phyloP scores from a whole-genome alignment of 2,888 invertebrate genomes.

The Aquatica leii region DNA sequence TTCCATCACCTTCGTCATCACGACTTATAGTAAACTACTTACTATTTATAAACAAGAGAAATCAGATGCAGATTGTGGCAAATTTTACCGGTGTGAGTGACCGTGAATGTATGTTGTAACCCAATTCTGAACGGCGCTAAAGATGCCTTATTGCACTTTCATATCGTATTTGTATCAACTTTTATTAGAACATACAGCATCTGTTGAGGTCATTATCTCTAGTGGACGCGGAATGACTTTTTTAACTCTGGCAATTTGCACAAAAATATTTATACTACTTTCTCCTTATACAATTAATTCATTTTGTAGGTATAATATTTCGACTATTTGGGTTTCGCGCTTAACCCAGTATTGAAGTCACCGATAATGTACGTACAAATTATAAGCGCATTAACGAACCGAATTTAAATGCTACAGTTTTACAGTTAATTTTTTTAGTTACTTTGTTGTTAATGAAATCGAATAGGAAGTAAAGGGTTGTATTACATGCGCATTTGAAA shows the following conservation, averaged over 20 bases:
- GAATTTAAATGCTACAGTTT: no score
- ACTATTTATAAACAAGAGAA: conserved; percentile 54
- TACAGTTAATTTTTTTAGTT: no score
- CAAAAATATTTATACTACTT: no score
- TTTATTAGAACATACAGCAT: conserved; percentile 28
- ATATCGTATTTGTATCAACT: conserved; percentile 40
- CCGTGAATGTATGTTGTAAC: conserved; percentile 53
- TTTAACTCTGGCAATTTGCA: background rate
- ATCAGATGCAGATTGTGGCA: conserved; percentile 48
- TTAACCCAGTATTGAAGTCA: background rate
- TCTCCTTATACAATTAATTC: no score
- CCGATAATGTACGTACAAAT: background rate
- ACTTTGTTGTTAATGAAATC: no score
- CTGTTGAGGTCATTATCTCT: conserved; percentile 32
- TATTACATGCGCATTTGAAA: conserved; percentile 1
- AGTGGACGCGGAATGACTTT: conserved; percentile 16
- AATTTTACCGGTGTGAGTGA: conserved; percentile 46
- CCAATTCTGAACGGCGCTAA: conserved; percentile 51
- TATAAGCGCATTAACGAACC: no score
- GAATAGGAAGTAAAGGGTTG: background rate
- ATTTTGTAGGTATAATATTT: no score
- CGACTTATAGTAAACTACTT: conserved; percentile 46
- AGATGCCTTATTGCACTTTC: conserved; percentile 48
- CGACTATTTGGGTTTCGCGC: background rate
- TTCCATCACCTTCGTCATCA: conserved; percentile 26